phyloP scores from a whole-genome alignment of 2,797 vertebrate species.

The Emydoidea blandingii region DNA sequence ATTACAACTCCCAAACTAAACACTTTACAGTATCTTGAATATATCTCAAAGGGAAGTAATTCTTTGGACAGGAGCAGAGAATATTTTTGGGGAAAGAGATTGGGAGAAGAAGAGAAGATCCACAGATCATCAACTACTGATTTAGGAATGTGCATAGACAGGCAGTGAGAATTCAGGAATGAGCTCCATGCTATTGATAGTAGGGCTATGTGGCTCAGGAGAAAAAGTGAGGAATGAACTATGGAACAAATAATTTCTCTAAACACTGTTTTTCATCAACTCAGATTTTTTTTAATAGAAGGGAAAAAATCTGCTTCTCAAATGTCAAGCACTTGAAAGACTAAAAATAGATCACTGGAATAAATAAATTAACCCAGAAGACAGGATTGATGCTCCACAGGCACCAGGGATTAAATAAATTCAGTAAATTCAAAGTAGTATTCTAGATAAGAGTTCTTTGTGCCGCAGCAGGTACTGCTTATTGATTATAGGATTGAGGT shows the following conservation, averaged over 20 bases:
- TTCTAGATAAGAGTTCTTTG: constrained; percentile 69
- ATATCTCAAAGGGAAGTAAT: background rate
- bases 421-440: constrained; percentile 56
- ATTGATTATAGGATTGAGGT: constrained; percentile 65
- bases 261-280: constrained; percentile 17
- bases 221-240: background rate
- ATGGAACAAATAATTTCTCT: constrained; percentile 5
- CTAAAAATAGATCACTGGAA: constrained; percentile 60
- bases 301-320: background rate
- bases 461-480: constrained; percentile 66
- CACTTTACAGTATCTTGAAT: background rate
- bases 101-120: background rate
- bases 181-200: background rate
- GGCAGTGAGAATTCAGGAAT: background rate
- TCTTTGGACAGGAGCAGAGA: background rate
- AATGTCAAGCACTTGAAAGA: constrained; percentile 61
- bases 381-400: constrained; percentile 56
- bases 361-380: constrained; percentile 67
- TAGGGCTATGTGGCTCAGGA: background rate
- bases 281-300: background rate
- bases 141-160: background rate
- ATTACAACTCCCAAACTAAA: background rate
- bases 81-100: background rate
- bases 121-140: background rate
- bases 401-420: constrained; percentile 65